phyloP scores from a whole-genome alignment of 1,140 invertebrate species.

The Rhyzopertha dominica region DNA sequence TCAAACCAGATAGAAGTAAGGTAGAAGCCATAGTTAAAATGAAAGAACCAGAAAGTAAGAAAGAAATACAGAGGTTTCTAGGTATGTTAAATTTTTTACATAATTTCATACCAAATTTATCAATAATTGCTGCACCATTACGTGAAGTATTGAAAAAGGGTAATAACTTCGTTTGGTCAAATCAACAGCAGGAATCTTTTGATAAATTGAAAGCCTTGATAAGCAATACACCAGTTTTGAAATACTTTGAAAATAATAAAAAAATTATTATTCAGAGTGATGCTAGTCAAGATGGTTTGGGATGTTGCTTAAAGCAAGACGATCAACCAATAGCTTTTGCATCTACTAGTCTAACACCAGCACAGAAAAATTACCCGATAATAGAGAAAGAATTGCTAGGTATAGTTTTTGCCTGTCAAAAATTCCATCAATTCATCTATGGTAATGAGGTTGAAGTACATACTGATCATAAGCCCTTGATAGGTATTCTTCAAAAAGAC shows the following conservation, averaged over 20 bases:
- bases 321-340: constrained; percentile 41
- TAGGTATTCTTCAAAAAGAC: constrained; percentile 40
- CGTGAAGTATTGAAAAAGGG: constrained; percentile 26
- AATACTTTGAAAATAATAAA: constrained; percentile 28
- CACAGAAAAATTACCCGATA: constrained; percentile 29
- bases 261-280: constrained; percentile 33
- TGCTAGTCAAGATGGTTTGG: constrained; percentile 34
- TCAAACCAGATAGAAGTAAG: constrained; percentile 19
- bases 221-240: constrained; percentile 21
- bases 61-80: constrained; percentile 37
- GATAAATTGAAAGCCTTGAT: constrained; percentile 26
- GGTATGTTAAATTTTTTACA: constrained; percentile 34
- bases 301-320: constrained; percentile 24
- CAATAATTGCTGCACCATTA: no score
- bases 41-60: constrained; percentile 31
- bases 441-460: constrained; percentile 16
- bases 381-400: constrained; percentile 27
- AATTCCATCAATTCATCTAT: constrained; percentile 27
- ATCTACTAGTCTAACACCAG: constrained; percentile 25
- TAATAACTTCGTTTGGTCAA: constrained; percentile 38
- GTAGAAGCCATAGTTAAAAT: constrained; percentile 27
- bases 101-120: constrained; percentile 29
- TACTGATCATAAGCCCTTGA: constrained; percentile 31
- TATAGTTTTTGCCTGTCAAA: constrained; percentile 29
- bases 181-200: constrained; percentile 17